phyloP scores from a whole-genome alignment of 2,113 vertebrate species.

The Pygathrix nemaeus region DNA sequence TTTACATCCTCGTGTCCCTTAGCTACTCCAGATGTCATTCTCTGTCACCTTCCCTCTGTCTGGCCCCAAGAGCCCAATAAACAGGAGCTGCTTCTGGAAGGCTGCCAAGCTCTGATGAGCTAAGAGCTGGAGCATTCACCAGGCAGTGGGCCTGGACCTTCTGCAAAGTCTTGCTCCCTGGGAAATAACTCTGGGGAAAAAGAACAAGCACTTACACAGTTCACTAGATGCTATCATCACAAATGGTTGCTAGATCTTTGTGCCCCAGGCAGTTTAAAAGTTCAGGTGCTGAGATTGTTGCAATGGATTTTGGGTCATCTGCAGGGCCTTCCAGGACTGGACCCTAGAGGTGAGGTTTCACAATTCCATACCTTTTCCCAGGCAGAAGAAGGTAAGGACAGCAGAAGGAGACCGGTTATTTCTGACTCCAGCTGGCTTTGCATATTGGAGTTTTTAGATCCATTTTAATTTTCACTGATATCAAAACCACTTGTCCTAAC shows the following conservation, averaged over 20 bases:
- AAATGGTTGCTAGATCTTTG: not conserved
- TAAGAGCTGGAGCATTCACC: not conserved
- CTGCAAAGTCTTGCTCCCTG: not conserved
- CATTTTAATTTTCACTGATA: not conserved
- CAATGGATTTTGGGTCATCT: not conserved
- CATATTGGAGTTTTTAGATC: not conserved
- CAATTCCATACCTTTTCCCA: not conserved
- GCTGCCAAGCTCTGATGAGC: not conserved
- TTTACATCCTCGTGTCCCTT: not conserved
- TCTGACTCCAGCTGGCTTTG: not conserved
- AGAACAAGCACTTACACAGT: not conserved
- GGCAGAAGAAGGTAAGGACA: not conserved
- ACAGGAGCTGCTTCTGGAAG: not conserved
- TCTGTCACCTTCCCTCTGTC: not conserved
- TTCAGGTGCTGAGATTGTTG: not conserved
- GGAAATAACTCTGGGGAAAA: not conserved
- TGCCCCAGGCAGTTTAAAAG: not conserved
- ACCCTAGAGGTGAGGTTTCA: not conserved
- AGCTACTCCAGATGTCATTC: not conserved
- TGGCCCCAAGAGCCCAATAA: not conserved
- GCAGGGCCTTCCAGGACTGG: not conserved
- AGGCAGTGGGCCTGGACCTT: not conserved
- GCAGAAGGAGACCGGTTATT: not conserved
- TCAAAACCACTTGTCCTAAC: not conserved
- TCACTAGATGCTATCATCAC: not conserved